Percentiles rank a stretch among this genome's conserved stretches.
Conservation (phyloP, 2,888 invertebrate genomes). For the Cheilosia vulpina region DNA sequence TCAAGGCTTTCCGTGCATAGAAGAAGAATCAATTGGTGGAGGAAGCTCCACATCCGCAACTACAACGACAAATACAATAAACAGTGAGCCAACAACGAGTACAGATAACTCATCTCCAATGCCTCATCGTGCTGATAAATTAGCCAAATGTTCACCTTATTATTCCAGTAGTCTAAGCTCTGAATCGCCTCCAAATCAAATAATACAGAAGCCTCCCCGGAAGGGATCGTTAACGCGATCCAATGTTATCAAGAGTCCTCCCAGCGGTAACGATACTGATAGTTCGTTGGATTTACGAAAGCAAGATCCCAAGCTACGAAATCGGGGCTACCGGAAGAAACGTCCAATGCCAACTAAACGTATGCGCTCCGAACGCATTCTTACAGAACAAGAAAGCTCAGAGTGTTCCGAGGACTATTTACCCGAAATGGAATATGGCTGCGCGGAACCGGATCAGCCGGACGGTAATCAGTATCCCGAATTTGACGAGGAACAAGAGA, state of each 20-base stretch:
- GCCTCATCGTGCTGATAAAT: conserved; percentile 83
- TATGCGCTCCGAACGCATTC: conserved; percentile 80
- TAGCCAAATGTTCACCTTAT: conserved; percentile 89
- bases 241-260: conserved; percentile 88
- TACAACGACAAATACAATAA: conserved; percentile 84
- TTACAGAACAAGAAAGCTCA: conserved; percentile 86
- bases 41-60: conserved; percentile 82
- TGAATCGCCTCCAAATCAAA: conserved; percentile 88
- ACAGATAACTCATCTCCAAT: conserved; percentile 82
- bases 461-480: conserved; percentile 83
- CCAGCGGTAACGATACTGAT: conserved; percentile 90
- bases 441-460: conserved; percentile 86
- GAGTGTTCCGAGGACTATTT: conserved; percentile 89
- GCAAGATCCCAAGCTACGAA: conserved; percentile 88
- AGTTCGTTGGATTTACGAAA: conserved; percentile 87
- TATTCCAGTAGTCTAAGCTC: conserved; percentile 91
- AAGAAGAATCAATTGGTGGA: conserved; percentile 84
- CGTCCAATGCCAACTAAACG: conserved; percentile 85
- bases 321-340: conserved; percentile 88
- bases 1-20: conserved; percentile 84
- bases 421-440: conserved; percentile 87
- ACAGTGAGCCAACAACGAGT: conserved; percentile 85
- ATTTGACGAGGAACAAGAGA: conserved; percentile 83
- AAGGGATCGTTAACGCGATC: conserved; percentile 87
- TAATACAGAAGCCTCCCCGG: conserved; percentile 87